phyloP scores from a whole-genome alignment of 23 tunicate genomes.

The Ciona savignyi region DNA sequence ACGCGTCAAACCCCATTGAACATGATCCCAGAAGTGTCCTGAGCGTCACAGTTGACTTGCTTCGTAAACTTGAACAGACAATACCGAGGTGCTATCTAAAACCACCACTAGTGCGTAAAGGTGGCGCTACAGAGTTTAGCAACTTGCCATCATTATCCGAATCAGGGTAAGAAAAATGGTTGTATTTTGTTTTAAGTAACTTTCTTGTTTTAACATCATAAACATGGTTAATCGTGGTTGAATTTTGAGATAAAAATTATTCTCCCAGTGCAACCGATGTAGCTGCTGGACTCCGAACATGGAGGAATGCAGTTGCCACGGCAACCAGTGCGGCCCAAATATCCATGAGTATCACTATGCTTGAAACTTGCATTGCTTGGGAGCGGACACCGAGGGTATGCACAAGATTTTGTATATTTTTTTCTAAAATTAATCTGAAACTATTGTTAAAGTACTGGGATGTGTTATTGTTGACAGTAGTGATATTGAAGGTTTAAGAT shows the following conservation, averaged over 20 bases:
- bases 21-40: slow-evolving; percentile 61
- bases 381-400: slow-evolving; percentile 48
- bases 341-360: slow-evolving; percentile 69
- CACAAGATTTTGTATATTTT: too few species aligned
- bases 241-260: too few species aligned
- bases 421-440: too few species aligned
- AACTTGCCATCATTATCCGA: slow-evolving; percentile 78
- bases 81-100: slow-evolving; percentile 58
- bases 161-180: slow-evolving; percentile 55
- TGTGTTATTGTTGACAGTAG: too few species aligned
- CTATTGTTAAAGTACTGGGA: too few species aligned
- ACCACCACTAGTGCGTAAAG: slow-evolving; percentile 82
- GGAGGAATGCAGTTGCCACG: slow-evolving; percentile 80
- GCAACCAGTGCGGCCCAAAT: slow-evolving; percentile 88
- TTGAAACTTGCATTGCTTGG: slow-evolving; percentile 84
- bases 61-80: slow-evolving; percentile 40
- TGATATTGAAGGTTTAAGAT: too few species aligned
- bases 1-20: slow-evolving; percentile 38
- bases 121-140: slow-evolving; percentile 85
- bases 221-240: too few species aligned
- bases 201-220: too few species aligned
- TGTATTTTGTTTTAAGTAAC: too few species aligned
- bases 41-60: slow-evolving; percentile 46
- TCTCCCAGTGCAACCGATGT: slow-evolving; percentile 73
- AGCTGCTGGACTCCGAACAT: slow-evolving; percentile 82